Percentiles rank a stretch among this genome's conserved stretches.
Conservation (phyloP, 2,113 vertebrate species). For the Pelodiscus sinensis region DNA sequence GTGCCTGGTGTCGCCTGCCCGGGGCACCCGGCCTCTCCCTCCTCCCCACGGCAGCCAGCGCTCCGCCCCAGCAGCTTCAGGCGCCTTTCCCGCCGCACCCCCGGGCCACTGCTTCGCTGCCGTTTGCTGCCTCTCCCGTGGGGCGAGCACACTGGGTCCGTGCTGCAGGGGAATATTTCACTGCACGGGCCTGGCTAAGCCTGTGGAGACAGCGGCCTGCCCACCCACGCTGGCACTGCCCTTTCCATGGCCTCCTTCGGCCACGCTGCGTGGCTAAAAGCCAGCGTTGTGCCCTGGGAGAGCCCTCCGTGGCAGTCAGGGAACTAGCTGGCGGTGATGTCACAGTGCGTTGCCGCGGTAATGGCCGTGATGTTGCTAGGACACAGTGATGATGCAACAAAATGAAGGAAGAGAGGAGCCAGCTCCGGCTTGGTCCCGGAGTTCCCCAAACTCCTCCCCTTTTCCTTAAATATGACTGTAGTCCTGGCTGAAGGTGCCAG, state of each 20-base stretch:
- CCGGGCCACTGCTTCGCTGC: conserved; percentile 49
- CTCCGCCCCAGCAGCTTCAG: too few relatives aligned
- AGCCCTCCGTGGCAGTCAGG: background rate
- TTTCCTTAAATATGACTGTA: background rate
- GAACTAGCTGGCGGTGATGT: background rate
- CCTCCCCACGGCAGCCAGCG: too few relatives aligned
- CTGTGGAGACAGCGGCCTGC: background rate
- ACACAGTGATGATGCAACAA: background rate
- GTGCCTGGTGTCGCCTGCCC: background rate
- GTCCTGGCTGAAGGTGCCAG: background rate
- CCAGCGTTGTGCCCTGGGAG: background rate
- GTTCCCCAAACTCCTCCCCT: background rate
- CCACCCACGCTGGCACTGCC: background rate
- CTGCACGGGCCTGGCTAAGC: background rate
- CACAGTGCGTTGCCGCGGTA: background rate
- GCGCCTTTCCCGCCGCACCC: background rate
- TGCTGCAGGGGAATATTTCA: background rate
- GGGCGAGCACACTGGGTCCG: background rate
- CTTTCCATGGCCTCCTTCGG: background rate
- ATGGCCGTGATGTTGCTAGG: conserved; percentile 11
- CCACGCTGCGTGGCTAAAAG: background rate
- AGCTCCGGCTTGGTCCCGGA: background rate
- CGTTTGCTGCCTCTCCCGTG: conserved; percentile 31
- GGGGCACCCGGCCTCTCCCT: too few relatives aligned
- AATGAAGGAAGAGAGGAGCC: background rate